Percentiles rank a stretch among this genome's conserved stretches.
Conservation (phyloP, 2,113 vertebrate species). For the Elephantulus edwardii region DNA sequence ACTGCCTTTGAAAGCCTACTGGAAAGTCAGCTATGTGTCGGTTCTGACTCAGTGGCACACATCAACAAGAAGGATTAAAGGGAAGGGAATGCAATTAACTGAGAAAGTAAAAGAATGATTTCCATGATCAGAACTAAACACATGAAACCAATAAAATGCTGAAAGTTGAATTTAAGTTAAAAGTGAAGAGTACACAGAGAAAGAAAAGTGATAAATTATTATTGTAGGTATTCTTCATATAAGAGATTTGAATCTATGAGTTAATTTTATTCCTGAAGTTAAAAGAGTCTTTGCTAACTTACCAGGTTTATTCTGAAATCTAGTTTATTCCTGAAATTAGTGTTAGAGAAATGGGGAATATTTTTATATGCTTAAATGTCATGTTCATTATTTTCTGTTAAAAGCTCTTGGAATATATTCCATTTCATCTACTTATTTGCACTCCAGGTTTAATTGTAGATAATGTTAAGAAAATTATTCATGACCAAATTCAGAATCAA, state of each 20-base stretch:
- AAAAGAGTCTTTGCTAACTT: constrained; percentile 21
- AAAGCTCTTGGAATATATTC: constrained; percentile 24
- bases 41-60: too few relatives aligned
- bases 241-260: neutral
- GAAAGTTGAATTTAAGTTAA: neutral
- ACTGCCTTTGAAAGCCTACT: too few relatives aligned
- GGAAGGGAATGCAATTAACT: neutral
- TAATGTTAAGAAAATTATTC: constrained; percentile 43
- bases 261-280: neutral
- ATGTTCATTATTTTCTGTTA: constrained; percentile 14
- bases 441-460: constrained; percentile 13
- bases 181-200: neutral
- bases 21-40: too few relatives aligned
- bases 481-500: constrained; percentile 43
- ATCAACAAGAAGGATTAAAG: too few relatives aligned
- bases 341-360: neutral
- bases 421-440: constrained; percentile 25
- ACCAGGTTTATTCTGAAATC: constrained; percentile 16
- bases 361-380: constrained; percentile 30
- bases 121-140: constrained; percentile 10
- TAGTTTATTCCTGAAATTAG: constrained; percentile 37
- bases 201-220: neutral
- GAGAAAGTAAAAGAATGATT: neutral
- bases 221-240: neutral
- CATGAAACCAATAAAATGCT: neutral